Evolutionary conservation across 2,113 vertebrate species (phyloP), one percentile per base, ranked within the genome.

Genomic region (Podarcis raffonei): DNA sequence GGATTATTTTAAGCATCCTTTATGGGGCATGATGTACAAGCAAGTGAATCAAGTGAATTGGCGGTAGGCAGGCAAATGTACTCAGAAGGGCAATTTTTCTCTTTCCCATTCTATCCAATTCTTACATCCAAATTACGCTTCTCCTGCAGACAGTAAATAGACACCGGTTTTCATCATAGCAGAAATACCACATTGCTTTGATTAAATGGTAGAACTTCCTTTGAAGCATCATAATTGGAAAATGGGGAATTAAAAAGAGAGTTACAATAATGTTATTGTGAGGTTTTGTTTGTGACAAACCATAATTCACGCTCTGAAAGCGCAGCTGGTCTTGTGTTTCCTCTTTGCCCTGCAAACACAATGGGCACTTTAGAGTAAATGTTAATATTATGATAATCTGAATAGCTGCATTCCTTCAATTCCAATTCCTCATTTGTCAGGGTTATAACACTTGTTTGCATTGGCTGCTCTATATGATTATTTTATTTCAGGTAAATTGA

Each of bases 401-500:
- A 92, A 91, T 90, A 93, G 83, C 75, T 79, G 91, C 32, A 35
- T 89, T 78, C 25, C 89, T 93, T 85, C 87, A 8, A 85, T 91
- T 89, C 91, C 89, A 66, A 74, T 48, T 89, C 90, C 81, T 91
- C 35, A 13, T 92, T 93, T 90, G 89, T 92, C 82, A 93, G 82
- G 94, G 91, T 93, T 82, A 86, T 94, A 88, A 86, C 87, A 89
- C 86, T 72, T 23, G 27, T 89, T 83, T 59, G 87, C 30, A 89
- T 87, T 83, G 81, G 80, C 65, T 66, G 91, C 81, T 92, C 87
- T 94, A 62, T 85, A 4, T 89, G 89, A 75, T 95, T 88, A 92
- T 92, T 92, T 81, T 86, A 87, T 89, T 92, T 90, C 91, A 92
- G 91, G 92, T 92, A 93, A 89, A 83, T 84, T 93, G 91, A 92